Percentiles rank a stretch among this genome's conserved stretches.
Evolutionary conservation across 2,888 invertebrate genomes (phyloP).

Genomic region (Meandrusa payeni): DNA sequence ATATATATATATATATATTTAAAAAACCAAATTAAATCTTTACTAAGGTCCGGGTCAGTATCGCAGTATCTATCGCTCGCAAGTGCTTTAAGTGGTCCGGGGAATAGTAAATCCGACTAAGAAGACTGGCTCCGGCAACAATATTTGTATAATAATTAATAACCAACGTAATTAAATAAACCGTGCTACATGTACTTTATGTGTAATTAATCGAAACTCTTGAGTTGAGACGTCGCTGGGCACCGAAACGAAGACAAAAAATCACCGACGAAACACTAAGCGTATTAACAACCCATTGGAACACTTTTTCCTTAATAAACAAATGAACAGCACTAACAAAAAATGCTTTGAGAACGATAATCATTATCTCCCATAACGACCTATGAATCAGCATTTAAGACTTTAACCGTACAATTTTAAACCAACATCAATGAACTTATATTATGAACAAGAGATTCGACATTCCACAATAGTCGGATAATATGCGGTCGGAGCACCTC

Average conservation of each 20-base stretch:
- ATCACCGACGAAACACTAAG: background rate
- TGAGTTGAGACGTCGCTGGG: slow-evolving; percentile 10
- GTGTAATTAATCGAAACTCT: slow-evolving; percentile 8
- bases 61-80: no score
- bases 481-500: slow-evolving; percentile 47
- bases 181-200: background rate
- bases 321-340: slow-evolving; percentile 39
- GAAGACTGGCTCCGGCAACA: no score
- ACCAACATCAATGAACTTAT: slow-evolving; percentile 41
- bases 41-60: no score
- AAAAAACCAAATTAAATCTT: no score
- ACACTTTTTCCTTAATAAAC: slow-evolving; percentile 28
- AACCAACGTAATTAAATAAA: no score
- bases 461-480: slow-evolving; percentile 52
- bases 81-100: no score
- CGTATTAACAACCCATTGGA: slow-evolving; percentile 4
- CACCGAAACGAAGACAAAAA: slow-evolving; percentile 1
- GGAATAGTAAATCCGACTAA: no score
- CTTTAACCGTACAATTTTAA: slow-evolving; percentile 41
- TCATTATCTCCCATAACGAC: slow-evolving; percentile 47
- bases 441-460: slow-evolving; percentile 41
- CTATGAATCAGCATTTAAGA: slow-evolving; percentile 61
- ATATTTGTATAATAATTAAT: no score
- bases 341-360: slow-evolving; percentile 38
- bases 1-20: no score